phyloP scores from a whole-genome alignment of 2,797 vertebrate genomes.

The Malurus leucopterus region DNA sequence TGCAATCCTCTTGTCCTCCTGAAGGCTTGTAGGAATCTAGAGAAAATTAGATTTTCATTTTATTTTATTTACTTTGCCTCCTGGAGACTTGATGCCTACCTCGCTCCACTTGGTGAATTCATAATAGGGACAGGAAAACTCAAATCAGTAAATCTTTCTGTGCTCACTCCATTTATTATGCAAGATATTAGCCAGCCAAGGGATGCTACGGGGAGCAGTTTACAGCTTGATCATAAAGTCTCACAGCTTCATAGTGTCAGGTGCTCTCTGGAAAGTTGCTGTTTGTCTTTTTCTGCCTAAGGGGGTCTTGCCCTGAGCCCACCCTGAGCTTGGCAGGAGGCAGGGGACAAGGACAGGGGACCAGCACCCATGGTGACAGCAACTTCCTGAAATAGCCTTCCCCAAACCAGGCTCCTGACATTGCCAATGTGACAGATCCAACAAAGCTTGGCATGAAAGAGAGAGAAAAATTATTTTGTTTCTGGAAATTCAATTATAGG shows the following conservation, averaged over 20 bases:
- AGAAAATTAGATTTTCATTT: background rate
- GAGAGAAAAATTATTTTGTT: background rate
- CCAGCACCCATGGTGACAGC: accelerated
- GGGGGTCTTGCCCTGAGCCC: accelerated
- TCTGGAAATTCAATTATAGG: background rate
- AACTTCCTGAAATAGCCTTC: background rate
- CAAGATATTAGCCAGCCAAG: background rate
- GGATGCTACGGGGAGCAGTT: background rate
- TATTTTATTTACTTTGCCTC: conserved; percentile 8
- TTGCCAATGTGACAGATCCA: background rate
- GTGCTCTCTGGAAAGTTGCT: background rate
- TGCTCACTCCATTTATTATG: background rate
- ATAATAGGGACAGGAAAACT: background rate
- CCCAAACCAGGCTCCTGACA: background rate
- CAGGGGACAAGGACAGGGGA: background rate
- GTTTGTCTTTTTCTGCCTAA: background rate
- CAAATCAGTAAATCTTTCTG: background rate
- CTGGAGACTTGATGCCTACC: background rate
- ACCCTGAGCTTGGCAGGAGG: background rate
- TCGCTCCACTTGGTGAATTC: background rate
- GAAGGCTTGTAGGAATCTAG: background rate
- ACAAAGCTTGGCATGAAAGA: background rate
- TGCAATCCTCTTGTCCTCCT: background rate
- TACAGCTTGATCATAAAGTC: background rate
- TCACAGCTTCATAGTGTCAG: background rate